Base-by-base conservation (phyloP, 2,888 invertebrate species). In the Lochmaea capreae region DNA sequence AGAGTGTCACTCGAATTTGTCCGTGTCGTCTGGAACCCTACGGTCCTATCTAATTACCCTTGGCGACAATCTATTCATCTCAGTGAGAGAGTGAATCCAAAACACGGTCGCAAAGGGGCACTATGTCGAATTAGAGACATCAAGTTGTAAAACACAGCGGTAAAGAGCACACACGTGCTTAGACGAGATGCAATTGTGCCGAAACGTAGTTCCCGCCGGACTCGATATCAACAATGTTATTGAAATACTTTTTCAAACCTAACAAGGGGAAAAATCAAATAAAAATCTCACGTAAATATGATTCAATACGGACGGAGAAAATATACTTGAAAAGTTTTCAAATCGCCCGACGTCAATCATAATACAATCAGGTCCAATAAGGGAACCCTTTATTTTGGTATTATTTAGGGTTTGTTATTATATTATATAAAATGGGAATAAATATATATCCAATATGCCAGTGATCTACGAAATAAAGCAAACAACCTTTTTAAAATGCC, bases 1-100 rank as follows among this genome's bases (percentile, higher is more conserved):
- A 85, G 83, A 85, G 86, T 84, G 84, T 84, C 86, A 84, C 86
- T 86, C 82, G 83, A 86, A 82, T 81, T 81, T 79, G 83, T 83
- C 82, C 86, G 85, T 86, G 86, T 83, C 85, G 81, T 76, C 80
- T 83, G 79, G 79, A 84, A 83, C 81, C 81, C 81, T 79, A 78
- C 78, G 79, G 81, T 79, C 79, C 77, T 77, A 77, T 81, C 83
- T 83, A 84, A 85, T 85, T 83, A 83, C 81, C 78, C 82, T 83
- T 81, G 80, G 84, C 83, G 84, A 85, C 85, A 84, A 81, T 84
- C 82, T 81, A 79, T 82, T 79, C 75, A 76, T 68, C 65, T 68
- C 67, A 77, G 75, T 58, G 75, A 77, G 73, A 75, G 66, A 76
- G 71, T 74, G 70, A 75, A 65, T 65, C 65, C 74, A 72, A 71